A percentile compares a stretch with the other conserved stretches of the same genome.
These are phyloP conservation scores for Mastomys coucha DNA, from an alignment of 2,113 vertebrate species.

Conservation along the genomic window DNA sequence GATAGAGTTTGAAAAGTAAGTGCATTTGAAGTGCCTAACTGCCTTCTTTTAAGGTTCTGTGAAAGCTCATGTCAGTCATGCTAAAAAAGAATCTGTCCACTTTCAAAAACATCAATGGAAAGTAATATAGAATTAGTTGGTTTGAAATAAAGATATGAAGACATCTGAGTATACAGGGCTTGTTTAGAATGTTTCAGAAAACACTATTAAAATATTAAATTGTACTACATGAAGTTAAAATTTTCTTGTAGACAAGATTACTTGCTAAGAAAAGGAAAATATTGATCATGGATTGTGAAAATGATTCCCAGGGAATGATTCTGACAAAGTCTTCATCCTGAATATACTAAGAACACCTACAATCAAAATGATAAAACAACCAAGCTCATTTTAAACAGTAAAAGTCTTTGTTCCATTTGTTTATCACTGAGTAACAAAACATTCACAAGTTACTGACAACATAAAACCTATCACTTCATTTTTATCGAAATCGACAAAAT, in stretches of 20 bases:
- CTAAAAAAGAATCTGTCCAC: neutral
- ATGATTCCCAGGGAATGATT: neutral
- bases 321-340: neutral
- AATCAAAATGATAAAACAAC: neutral
- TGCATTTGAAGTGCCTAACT: neutral
- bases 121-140: neutral
- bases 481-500: neutral
- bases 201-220: neutral
- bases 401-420: neutral
- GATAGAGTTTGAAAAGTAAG: neutral
- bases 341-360: neutral
- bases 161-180: neutral
- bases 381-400: neutral
- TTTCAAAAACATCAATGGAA: neutral
- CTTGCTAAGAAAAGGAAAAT: constrained; percentile 16
- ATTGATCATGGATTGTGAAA: neutral
- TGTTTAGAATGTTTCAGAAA: neutral
- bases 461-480: neutral
- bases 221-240: neutral
- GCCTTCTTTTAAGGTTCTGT: neutral
- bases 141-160: neutral
- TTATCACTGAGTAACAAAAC: neutral
- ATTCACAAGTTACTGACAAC: neutral
- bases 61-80: neutral
- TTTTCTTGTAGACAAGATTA: neutral